These are phyloP conservation scores for Diuraphis noxia DNA, from an alignment of 1,140 invertebrate genomes.

Conservation along the genomic window DNA sequence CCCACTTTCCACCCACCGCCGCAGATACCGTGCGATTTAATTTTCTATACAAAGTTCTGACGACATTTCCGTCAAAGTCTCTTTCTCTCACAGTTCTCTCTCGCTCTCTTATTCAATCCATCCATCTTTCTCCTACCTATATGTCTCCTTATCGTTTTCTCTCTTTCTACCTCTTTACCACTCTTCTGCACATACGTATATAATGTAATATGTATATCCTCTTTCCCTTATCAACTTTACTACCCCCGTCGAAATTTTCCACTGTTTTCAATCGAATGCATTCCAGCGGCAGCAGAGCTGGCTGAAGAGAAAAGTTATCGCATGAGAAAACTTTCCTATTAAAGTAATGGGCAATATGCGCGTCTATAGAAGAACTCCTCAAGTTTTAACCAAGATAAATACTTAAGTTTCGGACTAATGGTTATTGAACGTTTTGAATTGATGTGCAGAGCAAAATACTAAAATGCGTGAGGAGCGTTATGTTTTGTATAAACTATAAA, in stretches of 20 bases:
- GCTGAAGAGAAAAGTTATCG: background rate
- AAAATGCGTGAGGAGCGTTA: background rate
- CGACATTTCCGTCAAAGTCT: slow-evolving; percentile 50
- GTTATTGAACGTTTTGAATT: slow-evolving; percentile 21
- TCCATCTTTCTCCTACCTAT: background rate
- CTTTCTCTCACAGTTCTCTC: background rate
- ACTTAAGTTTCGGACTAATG: slow-evolving; percentile 21
- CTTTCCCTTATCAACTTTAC: slow-evolving; percentile 11
- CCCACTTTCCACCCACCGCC: background rate
- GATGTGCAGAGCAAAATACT: background rate
- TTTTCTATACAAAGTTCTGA: slow-evolving; percentile 50
- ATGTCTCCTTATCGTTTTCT: background rate
- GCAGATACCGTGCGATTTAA: slow-evolving; percentile 16
- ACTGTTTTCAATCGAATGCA: slow-evolving; percentile 24
- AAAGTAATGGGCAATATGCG: slow-evolving; percentile 9
- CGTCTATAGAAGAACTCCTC: background rate
- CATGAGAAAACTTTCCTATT: slow-evolving; percentile 47
- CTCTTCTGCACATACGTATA: background rate
- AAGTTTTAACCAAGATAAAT: slow-evolving; percentile 44
- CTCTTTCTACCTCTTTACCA: slow-evolving; percentile 15
- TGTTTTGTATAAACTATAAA: background rate
- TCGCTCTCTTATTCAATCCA: no score
- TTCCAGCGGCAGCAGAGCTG: background rate
- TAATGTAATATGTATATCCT: background rate
- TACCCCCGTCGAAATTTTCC: background rate